These are phyloP conservation scores for Xestia xanthographa DNA, from an alignment of 2,888 invertebrate species.

Conservation along the genomic window DNA sequence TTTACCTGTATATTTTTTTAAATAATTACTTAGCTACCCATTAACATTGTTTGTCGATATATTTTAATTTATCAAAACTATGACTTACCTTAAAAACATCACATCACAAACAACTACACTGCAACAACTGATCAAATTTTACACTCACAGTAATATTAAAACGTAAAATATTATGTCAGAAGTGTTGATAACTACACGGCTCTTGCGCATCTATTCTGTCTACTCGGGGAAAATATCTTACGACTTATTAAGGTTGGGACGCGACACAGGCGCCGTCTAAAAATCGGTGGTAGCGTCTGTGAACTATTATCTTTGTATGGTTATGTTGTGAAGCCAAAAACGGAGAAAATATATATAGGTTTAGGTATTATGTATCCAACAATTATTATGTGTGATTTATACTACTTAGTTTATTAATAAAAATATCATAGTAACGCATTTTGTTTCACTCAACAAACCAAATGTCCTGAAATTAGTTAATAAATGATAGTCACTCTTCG, in stretches of 20 bases:
- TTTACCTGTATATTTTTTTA: slow-evolving; percentile 50
- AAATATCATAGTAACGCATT: too few relatives aligned
- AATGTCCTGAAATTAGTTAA: too few relatives aligned
- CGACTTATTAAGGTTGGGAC: slow-evolving; percentile 41
- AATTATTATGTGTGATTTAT: too few relatives aligned
- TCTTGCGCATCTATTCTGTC: slow-evolving; percentile 49
- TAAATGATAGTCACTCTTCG: too few relatives aligned
- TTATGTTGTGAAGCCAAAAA: slow-evolving; percentile 43
- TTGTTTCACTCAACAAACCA: too few relatives aligned
- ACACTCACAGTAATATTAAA: slow-evolving; percentile 49
- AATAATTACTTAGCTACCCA: slow-evolving; percentile 48
- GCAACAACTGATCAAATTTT: slow-evolving; percentile 50
- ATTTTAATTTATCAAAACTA: slow-evolving; percentile 49
- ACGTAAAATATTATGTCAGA: slow-evolving; percentile 48
- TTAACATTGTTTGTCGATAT: slow-evolving; percentile 48
- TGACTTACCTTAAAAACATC: slow-evolving; percentile 49
- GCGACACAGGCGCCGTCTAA: slow-evolving; percentile 45
- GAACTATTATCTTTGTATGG: slow-evolving; percentile 44
- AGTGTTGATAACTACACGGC: slow-evolving; percentile 49
- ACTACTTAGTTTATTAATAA: too few relatives aligned
- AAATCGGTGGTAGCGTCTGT: slow-evolving; percentile 48
- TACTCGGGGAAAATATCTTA: slow-evolving; percentile 47
- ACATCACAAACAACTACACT: slow-evolving; percentile 50
- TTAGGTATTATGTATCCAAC: too few relatives aligned
- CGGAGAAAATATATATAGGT: slow-evolving; percentile 44